Evolutionary conservation across 1,140 invertebrate genomes (phyloP), one percentile per base, ranked within the genome.

Genomic region (Papilio machaon): DNA sequence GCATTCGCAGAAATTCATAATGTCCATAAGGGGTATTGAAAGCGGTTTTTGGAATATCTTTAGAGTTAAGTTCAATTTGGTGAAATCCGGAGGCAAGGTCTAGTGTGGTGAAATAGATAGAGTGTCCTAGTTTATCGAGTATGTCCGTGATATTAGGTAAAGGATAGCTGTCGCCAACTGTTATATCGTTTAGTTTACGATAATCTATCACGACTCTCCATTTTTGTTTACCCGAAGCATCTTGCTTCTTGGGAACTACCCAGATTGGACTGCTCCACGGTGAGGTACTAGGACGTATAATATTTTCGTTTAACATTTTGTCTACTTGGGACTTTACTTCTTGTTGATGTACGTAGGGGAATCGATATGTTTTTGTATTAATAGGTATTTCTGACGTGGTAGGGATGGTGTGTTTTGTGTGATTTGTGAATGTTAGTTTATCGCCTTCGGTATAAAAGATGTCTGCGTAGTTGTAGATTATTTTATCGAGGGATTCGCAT

Each of bases 141-240:
- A 43, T 89, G 67, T 87, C 84, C 0, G 92, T 91, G 7, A 95
- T 95, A n/a, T 93, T 88, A 7, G 95, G 95, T 19, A 96, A 82
- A 6, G 95, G 96, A 85, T 91, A 96, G n/a, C 84, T 84, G 80
- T 96, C 95, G 10, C 82, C 83, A 47, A 89, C 70, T 13, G 91
- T 92, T 3, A 91, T 81, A 8, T 81, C 80, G 64, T 81, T 84
- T 76, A 70, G 73, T 13, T 17, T 60, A 19, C 93, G 80, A 82
- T 90, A 94, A 80, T 94, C 91, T 35, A 94, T 87, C 2, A 94
- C 90, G 8, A 94, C 70, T 52, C 93, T 75, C 87, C 85, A 94
- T 86, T 94, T 93, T 78, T 86, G 81, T 82, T 90, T 85, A 9
- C 90, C 91, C 3, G 90, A 91, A 43, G 90, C 86, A 80, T 93